Percentiles rank a stretch among this genome's conserved stretches.
Conservation (phyloP, 53 echinoderm and acorn worm genomes). For the Mesocentrotus franciscanus region DNA sequence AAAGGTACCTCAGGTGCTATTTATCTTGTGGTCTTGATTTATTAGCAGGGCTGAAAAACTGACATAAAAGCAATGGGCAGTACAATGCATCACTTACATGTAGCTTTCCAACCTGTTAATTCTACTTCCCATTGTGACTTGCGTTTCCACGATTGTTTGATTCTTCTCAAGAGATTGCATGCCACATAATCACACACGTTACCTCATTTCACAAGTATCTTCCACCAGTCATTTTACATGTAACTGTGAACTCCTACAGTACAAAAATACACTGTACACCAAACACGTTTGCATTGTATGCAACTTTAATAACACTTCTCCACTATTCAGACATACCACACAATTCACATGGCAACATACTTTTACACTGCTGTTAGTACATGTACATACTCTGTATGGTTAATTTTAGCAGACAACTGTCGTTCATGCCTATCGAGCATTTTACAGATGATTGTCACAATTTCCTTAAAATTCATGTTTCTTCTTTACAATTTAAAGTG, state of each 20-base stretch:
- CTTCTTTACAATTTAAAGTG: neutral
- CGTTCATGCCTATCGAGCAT: neutral
- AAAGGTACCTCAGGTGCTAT: too few species aligned
- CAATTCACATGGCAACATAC: neutral
- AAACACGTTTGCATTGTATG: slow-evolving; percentile 10
- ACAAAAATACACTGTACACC: neutral
- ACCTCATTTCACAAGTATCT: too few species aligned
- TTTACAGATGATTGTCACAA: neutral
- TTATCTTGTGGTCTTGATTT: too few species aligned
- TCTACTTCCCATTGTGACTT: too few species aligned
- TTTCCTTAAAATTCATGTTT: neutral
- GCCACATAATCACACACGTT: too few species aligned
- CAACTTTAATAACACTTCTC: slow-evolving; percentile 18
- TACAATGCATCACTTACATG: too few species aligned
- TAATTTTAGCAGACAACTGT: neutral
- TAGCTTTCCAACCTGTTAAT: too few species aligned
- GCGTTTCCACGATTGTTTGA: too few species aligned
- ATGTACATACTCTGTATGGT: neutral
- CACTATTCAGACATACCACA: slow-evolving; percentile 2
- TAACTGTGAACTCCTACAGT: neutral
- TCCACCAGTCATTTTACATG: too few species aligned
- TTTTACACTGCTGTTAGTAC: neutral
- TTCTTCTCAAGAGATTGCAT: too few species aligned
- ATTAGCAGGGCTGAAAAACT: too few species aligned
- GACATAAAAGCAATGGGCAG: too few species aligned